These are phyloP conservation scores for Siniperca scherzeri DNA, from an alignment of 2,797 vertebrate genomes.

Conservation along the genomic window DNA sequence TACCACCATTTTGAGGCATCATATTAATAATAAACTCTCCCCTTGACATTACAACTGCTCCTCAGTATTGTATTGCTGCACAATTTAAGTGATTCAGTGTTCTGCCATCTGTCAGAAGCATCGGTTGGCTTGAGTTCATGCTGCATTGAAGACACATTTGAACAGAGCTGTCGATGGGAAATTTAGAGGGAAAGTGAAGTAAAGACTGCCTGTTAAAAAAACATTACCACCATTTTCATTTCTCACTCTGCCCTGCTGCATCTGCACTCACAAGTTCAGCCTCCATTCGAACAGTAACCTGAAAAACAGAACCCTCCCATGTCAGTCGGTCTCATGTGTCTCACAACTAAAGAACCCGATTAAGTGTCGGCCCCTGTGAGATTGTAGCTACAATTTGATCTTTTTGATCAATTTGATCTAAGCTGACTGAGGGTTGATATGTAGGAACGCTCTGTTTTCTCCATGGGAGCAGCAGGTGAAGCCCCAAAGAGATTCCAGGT, in stretches of 20 bases:
- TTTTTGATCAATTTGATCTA: constrained; percentile 20
- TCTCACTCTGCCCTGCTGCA: constrained; percentile 4
- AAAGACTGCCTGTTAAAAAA: constrained; percentile 22
- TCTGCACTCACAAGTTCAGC: not conserved
- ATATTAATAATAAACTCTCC: constrained; percentile 16
- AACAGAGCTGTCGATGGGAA: constrained; percentile 1
- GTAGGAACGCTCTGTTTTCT: constrained; percentile 40
- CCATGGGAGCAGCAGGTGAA: constrained; percentile 53
- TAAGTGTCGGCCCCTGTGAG: constrained; percentile 44
- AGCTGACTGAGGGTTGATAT: constrained; percentile 33
- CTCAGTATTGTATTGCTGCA: not conserved
- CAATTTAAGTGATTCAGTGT: constrained; percentile 27
- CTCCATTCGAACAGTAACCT: constrained; percentile 1
- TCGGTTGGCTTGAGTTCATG: not conserved
- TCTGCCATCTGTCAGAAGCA: constrained; percentile 28
- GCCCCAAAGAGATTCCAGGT: constrained; percentile 58
- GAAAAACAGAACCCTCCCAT: constrained; percentile 25
- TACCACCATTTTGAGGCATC: constrained; percentile 10
- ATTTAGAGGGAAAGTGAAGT: constrained; percentile 3
- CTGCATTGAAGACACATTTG: not conserved
- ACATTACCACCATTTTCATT: not conserved
- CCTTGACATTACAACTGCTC: constrained; percentile 1
- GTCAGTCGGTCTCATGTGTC: constrained; percentile 27
- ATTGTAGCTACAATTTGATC: constrained; percentile 50
- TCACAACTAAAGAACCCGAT: constrained; percentile 42